A percentile compares a stretch with the other conserved stretches of the same genome.
phyloP scores from a whole-genome alignment of 2,113 vertebrate species.

The Numida meleagris region DNA sequence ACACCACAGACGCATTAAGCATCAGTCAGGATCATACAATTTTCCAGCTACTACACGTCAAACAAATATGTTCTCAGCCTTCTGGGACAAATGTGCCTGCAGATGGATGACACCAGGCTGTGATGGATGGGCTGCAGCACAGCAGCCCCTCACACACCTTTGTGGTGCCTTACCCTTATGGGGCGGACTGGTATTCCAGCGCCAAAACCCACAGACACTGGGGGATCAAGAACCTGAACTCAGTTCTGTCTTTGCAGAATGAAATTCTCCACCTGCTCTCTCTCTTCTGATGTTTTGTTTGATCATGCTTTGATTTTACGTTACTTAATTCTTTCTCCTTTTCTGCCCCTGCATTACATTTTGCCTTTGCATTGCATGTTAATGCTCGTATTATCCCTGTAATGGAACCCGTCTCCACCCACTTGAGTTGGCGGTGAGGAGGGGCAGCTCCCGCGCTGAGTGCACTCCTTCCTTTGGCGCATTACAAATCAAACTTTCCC shows the following conservation, averaged over 20 bases:
- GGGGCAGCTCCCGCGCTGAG: not conserved
- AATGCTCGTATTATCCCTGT: not conserved
- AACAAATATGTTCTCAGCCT: not conserved
- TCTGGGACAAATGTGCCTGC: constrained; percentile 5
- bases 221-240: not conserved
- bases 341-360: not conserved
- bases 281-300: not conserved
- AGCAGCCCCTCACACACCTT: not conserved
- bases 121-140: not conserved
- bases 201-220: accelerated
- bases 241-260: not conserved
- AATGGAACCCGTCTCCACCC: not conserved
- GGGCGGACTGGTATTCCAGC: not conserved
- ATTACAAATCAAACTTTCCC: not conserved
- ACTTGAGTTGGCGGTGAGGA: not conserved
- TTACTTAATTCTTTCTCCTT: not conserved
- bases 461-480: not conserved
- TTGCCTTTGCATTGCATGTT: not conserved
- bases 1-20: not conserved
- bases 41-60: constrained; percentile 5
- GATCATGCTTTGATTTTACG: accelerated
- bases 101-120: constrained; percentile 13
- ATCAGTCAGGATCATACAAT: constrained; percentile 25
- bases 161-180: not conserved
- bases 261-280: not conserved